These are phyloP conservation scores for Serinus canaria DNA, from an alignment of 2,113 vertebrate genomes.

Conservation along the genomic window DNA sequence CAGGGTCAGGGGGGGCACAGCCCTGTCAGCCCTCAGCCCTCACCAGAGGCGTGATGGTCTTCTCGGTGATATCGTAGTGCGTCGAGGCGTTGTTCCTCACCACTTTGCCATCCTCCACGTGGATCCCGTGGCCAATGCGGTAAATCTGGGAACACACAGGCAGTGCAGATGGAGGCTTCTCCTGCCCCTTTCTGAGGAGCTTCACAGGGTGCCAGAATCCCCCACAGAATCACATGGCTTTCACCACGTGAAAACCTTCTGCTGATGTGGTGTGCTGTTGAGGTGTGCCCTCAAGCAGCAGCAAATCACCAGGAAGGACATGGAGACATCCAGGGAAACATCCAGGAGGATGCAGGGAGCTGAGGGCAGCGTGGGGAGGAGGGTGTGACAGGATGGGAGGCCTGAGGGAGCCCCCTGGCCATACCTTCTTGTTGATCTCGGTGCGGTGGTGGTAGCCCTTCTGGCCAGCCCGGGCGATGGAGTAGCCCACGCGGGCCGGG, in stretches of 20 bases:
- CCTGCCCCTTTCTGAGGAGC: not conserved
- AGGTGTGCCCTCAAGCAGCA: not conserved
- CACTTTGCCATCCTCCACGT: constrained; percentile 74
- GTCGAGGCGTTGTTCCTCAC: constrained; percentile 79
- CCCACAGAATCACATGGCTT: fast-evolving
- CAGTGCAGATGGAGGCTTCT: fast-evolving
- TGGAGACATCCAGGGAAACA: not conserved
- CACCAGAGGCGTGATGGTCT: constrained; percentile 79
- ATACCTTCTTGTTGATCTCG: constrained; percentile 82
- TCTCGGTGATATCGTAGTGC: constrained; percentile 74
- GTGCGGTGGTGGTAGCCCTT: constrained; percentile 85
- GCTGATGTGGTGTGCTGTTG: too few relatives aligned
- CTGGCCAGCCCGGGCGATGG: constrained; percentile 81
- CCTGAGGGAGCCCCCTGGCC: not conserved
- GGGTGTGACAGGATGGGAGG: not conserved
- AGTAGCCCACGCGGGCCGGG: constrained; percentile 78
- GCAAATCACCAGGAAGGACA: not conserved
- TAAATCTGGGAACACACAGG: constrained; percentile 69
- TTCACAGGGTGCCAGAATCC: not conserved
- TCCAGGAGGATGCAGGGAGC: not conserved
- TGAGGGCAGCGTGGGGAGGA: not conserved
- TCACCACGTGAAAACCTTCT: not conserved
- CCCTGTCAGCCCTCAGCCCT: not conserved
- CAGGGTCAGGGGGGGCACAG: not conserved
- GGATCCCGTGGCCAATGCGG: constrained; percentile 72